A percentile compares a stretch with the other conserved stretches of the same genome.
phyloP scores from a whole-genome alignment of 2,113 vertebrate species.

The Catagonus wagneri region DNA sequence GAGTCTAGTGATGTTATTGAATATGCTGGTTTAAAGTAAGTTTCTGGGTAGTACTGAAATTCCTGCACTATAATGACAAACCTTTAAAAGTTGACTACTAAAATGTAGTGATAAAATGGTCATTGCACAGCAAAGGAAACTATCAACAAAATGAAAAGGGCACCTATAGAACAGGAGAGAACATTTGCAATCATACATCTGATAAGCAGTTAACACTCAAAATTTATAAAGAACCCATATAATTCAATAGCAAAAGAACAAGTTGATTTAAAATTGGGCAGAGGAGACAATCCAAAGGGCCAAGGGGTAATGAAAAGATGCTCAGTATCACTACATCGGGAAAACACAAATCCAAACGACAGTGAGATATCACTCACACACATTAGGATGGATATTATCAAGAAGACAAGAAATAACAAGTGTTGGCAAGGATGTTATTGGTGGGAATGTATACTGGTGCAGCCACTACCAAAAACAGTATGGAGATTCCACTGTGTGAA shows the following conservation, averaged over 20 bases:
- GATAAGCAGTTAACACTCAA: neutral
- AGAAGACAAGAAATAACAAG: neutral
- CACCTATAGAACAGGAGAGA: neutral
- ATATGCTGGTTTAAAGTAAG: slow-evolving; percentile 12
- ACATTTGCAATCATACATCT: neutral
- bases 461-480: neutral
- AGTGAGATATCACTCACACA: neutral
- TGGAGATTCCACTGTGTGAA: too few relatives aligned
- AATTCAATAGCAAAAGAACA: neutral
- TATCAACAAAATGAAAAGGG: neutral
- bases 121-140: neutral
- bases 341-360: neutral
- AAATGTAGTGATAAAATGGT: slow-evolving; percentile 49
- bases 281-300: neutral
- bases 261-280: neutral
- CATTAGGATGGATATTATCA: neutral
- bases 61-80: slow-evolving; percentile 6
- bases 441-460: neutral
- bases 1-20: slow-evolving; percentile 24
- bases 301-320: neutral
- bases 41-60: neutral
- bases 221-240: slow-evolving; percentile 12
- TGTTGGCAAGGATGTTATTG: neutral
- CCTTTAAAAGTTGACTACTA: slow-evolving; percentile 26
- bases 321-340: neutral